Evolutionary conservation across 2,113 vertebrate species (phyloP).

Genomic region (Perca fluviatilis): DNA sequence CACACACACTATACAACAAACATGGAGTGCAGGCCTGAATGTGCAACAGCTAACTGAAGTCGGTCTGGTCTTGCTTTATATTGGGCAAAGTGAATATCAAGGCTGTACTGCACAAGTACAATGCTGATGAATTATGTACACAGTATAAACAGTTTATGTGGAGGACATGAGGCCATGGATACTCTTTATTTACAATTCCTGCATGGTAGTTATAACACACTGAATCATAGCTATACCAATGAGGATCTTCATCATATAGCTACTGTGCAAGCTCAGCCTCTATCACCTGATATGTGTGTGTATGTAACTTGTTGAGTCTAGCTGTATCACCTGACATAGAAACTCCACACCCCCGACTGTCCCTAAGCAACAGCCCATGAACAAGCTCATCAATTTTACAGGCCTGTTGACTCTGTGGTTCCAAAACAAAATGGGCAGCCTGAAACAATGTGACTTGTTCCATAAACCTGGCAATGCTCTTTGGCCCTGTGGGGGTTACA

Average conservation of each 20-base stretch:
- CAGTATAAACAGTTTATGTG: constrained; percentile 53
- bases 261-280: constrained; percentile 8
- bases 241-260: constrained; percentile 16
- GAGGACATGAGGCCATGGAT: constrained; percentile 5
- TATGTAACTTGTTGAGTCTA: constrained; percentile 44
- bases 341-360: constrained; percentile 61
- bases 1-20: background rate
- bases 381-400: constrained; percentile 82
- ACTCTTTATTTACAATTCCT: constrained; percentile 36
- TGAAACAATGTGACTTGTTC: constrained; percentile 25
- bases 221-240: background rate
- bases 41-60: constrained; percentile 1
- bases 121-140: constrained; percentile 42
- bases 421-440: constrained; percentile 66
- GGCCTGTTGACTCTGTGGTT: constrained; percentile 56
- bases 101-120: constrained; percentile 9
- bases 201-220: constrained; percentile 14
- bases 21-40: constrained; percentile 4
- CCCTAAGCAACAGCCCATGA: constrained; percentile 69
- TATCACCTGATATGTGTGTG: constrained; percentile 52
- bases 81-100: constrained; percentile 12
- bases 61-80: constrained; percentile 1
- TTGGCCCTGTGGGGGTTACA: constrained; percentile 4
- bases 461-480: constrained; percentile 31
- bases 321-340: constrained; percentile 70